Base-by-base conservation (phyloP, 1,140 invertebrate genomes). In the Oryzaephilus surinamensis region DNA sequence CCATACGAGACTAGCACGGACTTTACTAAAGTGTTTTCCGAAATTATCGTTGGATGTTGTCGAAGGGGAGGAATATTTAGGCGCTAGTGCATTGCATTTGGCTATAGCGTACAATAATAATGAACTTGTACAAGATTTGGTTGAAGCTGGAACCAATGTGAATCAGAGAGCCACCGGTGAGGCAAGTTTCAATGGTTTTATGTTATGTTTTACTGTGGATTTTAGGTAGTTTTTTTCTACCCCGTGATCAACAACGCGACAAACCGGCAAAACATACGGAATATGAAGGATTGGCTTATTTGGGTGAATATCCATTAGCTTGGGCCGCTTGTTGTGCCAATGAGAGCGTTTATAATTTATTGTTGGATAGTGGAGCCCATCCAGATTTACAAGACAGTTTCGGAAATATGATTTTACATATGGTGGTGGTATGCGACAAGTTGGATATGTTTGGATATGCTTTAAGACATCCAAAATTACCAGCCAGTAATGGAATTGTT, bases 391-490 rank as follows among this genome's bases (percentile, higher is more conserved):
- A 93, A 59, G 91, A 95, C 56, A 79, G 77, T 1, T 91, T 91
- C 55, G 89, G 88, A 4, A 98, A 98, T 59, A 97, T 94, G 76
- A 90, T 96, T 34, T 67, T 99, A 4, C 96, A 99, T 61, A 97
- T 98, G 90, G 88, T 97, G 8, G 96, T 99, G 1, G 92, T 98
- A 36, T 84, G 87, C 53, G 89, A 98, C 61, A 95, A 96, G 67
- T 66, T 92, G 93, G 89, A 92, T 50, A 97, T 98, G 93, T 98
- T 97, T 60, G 91, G 91, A 15, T 97, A 97, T 66, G 94, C 94
- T 7, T 71, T 97, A 3, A 74, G 91, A 29, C 96, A 98, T 68
- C 93, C 93, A 4, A 87, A 84, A 58, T 73, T 82, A 6, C 89
- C 90, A 19, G 94, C 94, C 1, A 84, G 86, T 52, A 90, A 93